Conservation (phyloP, 2,888 invertebrate species). For the Agonopterix subpropinquella region DNA sequence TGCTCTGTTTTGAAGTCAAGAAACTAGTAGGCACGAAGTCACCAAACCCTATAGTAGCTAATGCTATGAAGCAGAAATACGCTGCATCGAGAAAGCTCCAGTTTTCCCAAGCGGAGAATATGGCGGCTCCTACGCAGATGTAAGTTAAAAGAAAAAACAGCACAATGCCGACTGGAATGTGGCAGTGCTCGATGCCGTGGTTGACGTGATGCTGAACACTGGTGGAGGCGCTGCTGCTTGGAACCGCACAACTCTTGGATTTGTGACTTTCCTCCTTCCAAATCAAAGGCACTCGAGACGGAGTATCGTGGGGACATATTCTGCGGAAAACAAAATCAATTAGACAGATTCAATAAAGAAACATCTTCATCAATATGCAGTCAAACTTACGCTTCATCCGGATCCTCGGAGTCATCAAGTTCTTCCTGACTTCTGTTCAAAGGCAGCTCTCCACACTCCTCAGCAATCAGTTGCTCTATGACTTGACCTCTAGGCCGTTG, state of each 20-base stretch:
- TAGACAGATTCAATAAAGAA: not conserved
- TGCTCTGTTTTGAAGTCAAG: conserved; percentile 54
- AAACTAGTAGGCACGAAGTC: conserved; percentile 82
- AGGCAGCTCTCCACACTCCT: conserved; percentile 60
- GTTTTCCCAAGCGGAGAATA: conserved; percentile 87
- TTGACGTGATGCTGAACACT: conserved; percentile 48
- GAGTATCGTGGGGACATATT: conserved; percentile 81
- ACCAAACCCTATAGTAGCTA: conserved; percentile 89
- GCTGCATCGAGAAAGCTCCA: conserved; percentile 88
- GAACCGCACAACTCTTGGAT: conserved; percentile 48
- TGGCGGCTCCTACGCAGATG: conserved; percentile 84
- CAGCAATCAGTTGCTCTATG: conserved; percentile 65
- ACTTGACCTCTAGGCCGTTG: conserved; percentile 57
- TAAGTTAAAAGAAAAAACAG: conserved; percentile 82
- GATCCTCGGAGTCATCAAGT: conserved; percentile 77
- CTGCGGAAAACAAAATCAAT: conserved; percentile 25
- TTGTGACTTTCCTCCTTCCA: conserved; percentile 72
- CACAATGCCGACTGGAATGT: conserved; percentile 71
- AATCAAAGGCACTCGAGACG: conserved; percentile 84
- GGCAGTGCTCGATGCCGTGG: conserved; percentile 54
- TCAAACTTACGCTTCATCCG: conserved; percentile 62
- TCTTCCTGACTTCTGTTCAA: conserved; percentile 71
- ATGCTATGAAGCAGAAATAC: conserved; percentile 90
- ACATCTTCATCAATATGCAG: not conserved
- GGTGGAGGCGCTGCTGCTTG: conserved; percentile 53